These are phyloP conservation scores for Carassius carassius DNA, from an alignment of 2,113 vertebrate genomes.

Conservation along the genomic window DNA sequence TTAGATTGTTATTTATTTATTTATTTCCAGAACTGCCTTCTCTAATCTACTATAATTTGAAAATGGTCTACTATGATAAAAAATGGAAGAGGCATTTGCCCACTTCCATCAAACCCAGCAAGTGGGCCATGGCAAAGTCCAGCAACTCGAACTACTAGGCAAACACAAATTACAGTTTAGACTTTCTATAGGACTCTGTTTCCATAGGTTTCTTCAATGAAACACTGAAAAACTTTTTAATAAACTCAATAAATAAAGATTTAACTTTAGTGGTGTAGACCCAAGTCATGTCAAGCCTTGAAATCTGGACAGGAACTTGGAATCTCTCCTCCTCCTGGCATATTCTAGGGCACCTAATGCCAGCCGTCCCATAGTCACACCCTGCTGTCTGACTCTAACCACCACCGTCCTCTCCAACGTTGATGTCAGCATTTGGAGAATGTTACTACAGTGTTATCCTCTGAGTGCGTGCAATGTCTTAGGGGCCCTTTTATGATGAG, in stretches of 20 bases:
- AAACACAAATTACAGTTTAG: conserved; percentile 44
- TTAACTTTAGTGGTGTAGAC: conserved; percentile 50
- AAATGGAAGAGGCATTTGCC: conserved; percentile 19
- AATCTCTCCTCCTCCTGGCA: conserved; percentile 37
- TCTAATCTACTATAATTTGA: neutral
- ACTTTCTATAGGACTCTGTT: conserved; percentile 60
- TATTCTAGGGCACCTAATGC: conserved; percentile 19
- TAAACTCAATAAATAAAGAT: conserved; percentile 60
- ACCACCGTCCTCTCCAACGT: conserved; percentile 6
- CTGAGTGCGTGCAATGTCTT: conserved; percentile 20
- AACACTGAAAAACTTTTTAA: conserved; percentile 67
- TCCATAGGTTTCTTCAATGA: conserved; percentile 67
- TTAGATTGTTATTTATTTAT: neutral
- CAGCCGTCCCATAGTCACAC: conserved; percentile 29
- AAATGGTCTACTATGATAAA: neutral
- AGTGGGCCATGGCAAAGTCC: conserved; percentile 9
- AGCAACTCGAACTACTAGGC: conserved; percentile 25
- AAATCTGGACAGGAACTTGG: conserved; percentile 13
- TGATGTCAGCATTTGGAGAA: conserved; percentile 45
- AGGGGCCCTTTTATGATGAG: conserved; percentile 15
- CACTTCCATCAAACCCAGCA: conserved; percentile 28
- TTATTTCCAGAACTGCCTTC: neutral
- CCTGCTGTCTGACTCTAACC: conserved; percentile 46
- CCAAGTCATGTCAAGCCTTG: conserved; percentile 39
- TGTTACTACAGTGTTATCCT: conserved; percentile 21